These are phyloP conservation scores for Potamilus streckersoni DNA, from an alignment of 1,140 invertebrate genomes.

Conservation along the genomic window DNA sequence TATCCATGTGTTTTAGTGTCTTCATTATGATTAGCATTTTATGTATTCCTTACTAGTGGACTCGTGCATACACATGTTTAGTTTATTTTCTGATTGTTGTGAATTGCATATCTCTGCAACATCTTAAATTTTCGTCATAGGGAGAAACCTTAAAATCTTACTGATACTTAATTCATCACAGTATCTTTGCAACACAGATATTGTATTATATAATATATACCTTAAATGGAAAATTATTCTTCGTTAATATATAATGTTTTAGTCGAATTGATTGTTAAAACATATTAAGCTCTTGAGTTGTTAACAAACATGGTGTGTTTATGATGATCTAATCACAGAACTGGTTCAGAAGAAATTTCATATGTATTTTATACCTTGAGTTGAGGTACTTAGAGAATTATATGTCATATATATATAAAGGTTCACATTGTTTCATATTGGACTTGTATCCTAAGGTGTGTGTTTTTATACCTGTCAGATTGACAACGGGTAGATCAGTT, in stretches of 20 bases:
- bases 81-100: slow-evolving; percentile 36
- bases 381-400: slow-evolving; percentile 8
- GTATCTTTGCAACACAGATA: slow-evolving; percentile 33
- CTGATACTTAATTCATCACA: slow-evolving; percentile 20
- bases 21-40: slow-evolving; percentile 20
- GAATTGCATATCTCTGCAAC: slow-evolving; percentile 21
- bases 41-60: slow-evolving; percentile 1
- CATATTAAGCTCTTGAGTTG: slow-evolving; percentile 29
- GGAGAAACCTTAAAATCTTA: slow-evolving; percentile 26
- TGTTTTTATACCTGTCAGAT: not conserved
- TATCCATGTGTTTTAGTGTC: too few relatives aligned
- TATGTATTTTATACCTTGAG: slow-evolving; percentile 18
- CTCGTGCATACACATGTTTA: slow-evolving; percentile 9
- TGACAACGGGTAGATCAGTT: slow-evolving; percentile 26
- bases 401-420: slow-evolving; percentile 12
- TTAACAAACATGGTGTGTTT: slow-evolving; percentile 20
- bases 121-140: slow-evolving; percentile 25
- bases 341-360: slow-evolving; percentile 11
- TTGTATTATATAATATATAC: slow-evolving; percentile 33
- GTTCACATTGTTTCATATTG: slow-evolving; percentile 12
- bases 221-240: slow-evolving; percentile 27
- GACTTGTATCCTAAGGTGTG: slow-evolving; percentile 1
- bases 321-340: slow-evolving; percentile 26
- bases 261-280: slow-evolving; percentile 32
- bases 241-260: slow-evolving; percentile 35